Base-by-base conservation (phyloP, 2,797 vertebrate species). In the Paramormyrops hopkinsi region DNA sequence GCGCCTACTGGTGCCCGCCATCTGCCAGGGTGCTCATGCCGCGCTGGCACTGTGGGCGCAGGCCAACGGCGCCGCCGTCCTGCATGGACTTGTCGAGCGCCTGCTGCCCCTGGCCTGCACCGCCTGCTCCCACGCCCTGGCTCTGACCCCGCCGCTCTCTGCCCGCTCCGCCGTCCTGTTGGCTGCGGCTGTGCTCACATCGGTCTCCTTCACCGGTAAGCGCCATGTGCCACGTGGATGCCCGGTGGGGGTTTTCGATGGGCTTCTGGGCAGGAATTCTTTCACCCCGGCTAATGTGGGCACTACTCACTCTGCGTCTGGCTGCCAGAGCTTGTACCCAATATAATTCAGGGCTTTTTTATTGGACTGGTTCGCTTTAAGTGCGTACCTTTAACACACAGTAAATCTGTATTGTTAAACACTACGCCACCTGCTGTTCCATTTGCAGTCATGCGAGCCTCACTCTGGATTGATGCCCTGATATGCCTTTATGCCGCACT, bases 401-500 rank as follows among this genome's bases (percentile, higher is more conserved):
- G 12, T 51, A 12, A 48, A n/a, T 25, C 25, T 54, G 25, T 50
- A 14, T 51, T 7, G 1, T 84, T 84, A 84, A 48, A 22, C 22
- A 4, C 46, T 85, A 22, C 12, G n/a, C 82, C 76, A 82, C 76
- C 76, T 86, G 50, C 85, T 54, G 25, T 54, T 86, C 86, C 54
- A 11, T 89, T 83, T 88, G 65, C 91, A 97, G 96, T 88, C 29
- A 92, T 90, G 3, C 88, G 56, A 1, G 92, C 91, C 25, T 50
- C 95, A 56, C 59, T 92, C n/a, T 88, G 19, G 25, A 50, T 91
- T 4, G 93, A 95, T 29, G 90, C 92, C 48, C 91, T 96, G 90
- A 96, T 95, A 90, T 95, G 92, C 37, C 2, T 96, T 2, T 97
- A 96, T 46, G 94, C 95, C 4, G 94, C 95, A 51, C 91, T 97